A percentile compares a stretch with the other conserved stretches of the same genome.
Conservation (phyloP, 2,888 invertebrate genomes). For the Stenolophus ochropezus region DNA sequence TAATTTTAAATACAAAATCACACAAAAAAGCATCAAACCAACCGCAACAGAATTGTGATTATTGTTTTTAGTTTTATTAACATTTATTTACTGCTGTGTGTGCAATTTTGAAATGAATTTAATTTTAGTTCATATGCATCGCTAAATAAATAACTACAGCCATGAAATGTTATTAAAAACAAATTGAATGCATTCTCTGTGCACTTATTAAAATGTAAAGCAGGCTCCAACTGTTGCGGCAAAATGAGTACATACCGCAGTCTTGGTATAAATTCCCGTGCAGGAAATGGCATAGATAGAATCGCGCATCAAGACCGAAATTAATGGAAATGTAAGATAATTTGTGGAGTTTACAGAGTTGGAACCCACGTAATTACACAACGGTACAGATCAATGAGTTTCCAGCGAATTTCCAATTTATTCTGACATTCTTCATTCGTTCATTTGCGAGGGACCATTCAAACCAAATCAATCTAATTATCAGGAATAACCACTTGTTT, state of each 20-base stretch:
- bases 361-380: conserved; percentile 7
- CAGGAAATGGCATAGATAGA: conserved; percentile 41
- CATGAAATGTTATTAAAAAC: background rate
- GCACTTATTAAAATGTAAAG: conserved; percentile 25
- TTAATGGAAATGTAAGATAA: conserved; percentile 42
- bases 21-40: too few species aligned
- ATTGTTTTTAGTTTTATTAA: too few species aligned
- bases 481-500: background rate
- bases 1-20: too few species aligned
- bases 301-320: conserved; percentile 27
- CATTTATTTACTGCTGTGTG: too few species aligned
- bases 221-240: conserved; percentile 28
- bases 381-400: conserved; percentile 27
- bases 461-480: conserved; percentile 12
- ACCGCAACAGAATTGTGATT: too few species aligned
- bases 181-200: background rate
- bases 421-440: conserved; percentile 19
- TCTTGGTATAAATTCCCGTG: background rate
- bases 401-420: conserved; percentile 27
- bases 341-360: conserved; percentile 32
- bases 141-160: background rate
- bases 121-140: background rate
- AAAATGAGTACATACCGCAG: conserved; percentile 30
- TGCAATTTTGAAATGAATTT: background rate
- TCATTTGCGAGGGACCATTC: background rate